Evolutionary conservation across 2,797 vertebrate species (phyloP), one percentile per base, ranked within the genome.

Genomic region (Arrhamphus sclerolepis): DNA sequence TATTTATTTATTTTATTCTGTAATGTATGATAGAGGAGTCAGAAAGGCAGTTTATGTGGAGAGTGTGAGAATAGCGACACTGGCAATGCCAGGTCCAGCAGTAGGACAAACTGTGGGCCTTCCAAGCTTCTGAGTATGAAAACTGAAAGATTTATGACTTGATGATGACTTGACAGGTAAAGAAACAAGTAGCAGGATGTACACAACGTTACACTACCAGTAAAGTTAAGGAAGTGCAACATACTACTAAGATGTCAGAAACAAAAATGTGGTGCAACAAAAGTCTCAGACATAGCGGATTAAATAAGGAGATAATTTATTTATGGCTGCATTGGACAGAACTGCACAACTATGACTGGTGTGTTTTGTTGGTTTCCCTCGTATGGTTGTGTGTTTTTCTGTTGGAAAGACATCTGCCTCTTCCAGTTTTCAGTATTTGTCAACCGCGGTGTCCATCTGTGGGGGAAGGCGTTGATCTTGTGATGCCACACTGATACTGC

Each of bases 361-460:
- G 7, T 56, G 11, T 41, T 66, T 56, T 46, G 16, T 49, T 34
- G 17, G 14, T 14, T 48, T 28, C 17, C 11, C 40, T 31, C 17
- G 41, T 17, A 18, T 0, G 14, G 3, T 11, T 17, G 16, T 49
- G 29, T 14, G 17, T n/a, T 38, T 44, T 47, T 49, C 39, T 55
- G 17, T 34, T 31, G 16, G 56, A 31, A 21, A 1, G 24, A 13
- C 50, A 2, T 47, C 44, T 53, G 46, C 21, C 52, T 43, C 20
- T 40, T 47, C 24, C 20, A 17, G 66, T 59, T 52, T 65, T 75
- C 60, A 67, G 5, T 54, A 34, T 43, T 28, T 53, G 76, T 72
- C 75, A 71, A 21, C 61, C 44, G 11, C 41, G 59, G 51, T 39
- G 10, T 46, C 28, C 47, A 42, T 72, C 53, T 9, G 51, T 18